Base-by-base conservation (phyloP, 2,113 vertebrate genomes). In the Tympanuchus pallidicinctus region DNA sequence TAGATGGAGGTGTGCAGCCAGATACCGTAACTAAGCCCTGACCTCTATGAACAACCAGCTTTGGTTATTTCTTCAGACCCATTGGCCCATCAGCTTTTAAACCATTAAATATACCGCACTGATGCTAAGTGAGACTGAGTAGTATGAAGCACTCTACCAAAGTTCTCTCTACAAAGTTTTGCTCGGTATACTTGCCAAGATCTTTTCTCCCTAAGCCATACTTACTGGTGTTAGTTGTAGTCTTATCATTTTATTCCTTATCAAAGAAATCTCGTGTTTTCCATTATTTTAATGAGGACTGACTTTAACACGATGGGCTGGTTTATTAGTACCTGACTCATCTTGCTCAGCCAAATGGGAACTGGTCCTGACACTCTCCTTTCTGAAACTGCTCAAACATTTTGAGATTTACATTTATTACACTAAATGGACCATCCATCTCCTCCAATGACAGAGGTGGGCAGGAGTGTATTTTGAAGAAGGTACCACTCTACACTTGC, bases 91-190 rank as follows among this genome's bases (percentile, higher is more conserved):
- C 30, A 65, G 17, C 54, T 91, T 85, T 91, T 85, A 82, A 82
- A 14, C 24, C 52, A 75, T 61, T 52, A 57, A 36, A 56, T 0
- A 0, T 10, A 28, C 2, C 10, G 63, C 10, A 67, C 0, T 52
- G 32, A 71, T 71, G 91, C 22, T 10, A 47, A 57, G 24, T 7
- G 36, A 84, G 34, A 56, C 13, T 52, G 47, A 7, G 21, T 6
- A 28, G 27, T 6, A 38, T 21, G 8, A 85, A 90, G 54, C 21
- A 61, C 11, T 4, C 40, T 48, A 61, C 21, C n/a, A 9, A 52
- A 56, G 22, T 43, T 50, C 78, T 15, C 28, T 32, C 28, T 60
- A 64, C 8, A 28, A 28, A 54, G 21, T 79, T 85, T 28, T 69
- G 56, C 42, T 48, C 4, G 0, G 17, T 38, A 28, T 50, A 28